Conservation (phyloP, 1,140 invertebrate species). For the Lepidurus arcticus region DNA sequence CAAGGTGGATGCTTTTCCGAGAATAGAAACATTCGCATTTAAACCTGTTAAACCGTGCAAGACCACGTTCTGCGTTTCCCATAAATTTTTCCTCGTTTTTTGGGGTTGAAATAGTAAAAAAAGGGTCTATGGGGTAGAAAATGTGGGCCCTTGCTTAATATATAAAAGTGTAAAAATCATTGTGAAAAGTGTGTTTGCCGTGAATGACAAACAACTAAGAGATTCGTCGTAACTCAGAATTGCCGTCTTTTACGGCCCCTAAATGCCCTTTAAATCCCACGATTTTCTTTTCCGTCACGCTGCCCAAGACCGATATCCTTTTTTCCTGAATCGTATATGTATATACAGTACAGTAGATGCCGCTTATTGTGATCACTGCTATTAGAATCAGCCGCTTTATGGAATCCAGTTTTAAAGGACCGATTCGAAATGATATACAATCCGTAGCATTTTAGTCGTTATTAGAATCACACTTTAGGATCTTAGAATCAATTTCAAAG, state of each 20-base stretch:
- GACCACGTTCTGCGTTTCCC: slow-evolving; percentile 17
- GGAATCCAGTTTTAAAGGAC: too few species aligned
- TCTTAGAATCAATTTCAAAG: too few species aligned
- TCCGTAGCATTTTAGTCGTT: too few species aligned
- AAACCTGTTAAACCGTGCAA: slow-evolving; percentile 16
- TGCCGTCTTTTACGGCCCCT: neutral
- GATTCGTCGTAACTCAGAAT: neutral
- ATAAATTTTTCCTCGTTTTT: slow-evolving; percentile 3
- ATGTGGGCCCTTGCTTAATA: too few species aligned
- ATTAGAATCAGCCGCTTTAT: too few species aligned
- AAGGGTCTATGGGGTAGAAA: neutral
- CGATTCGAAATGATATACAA: too few species aligned
- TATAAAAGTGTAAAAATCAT: neutral
- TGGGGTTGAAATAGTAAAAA: neutral
- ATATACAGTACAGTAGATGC: too few species aligned
- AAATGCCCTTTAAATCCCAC: slow-evolving; percentile 15
- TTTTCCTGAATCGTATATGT: neutral
- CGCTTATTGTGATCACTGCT: too few species aligned
- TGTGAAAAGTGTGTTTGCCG: slow-evolving; percentile 10
- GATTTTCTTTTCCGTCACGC: slow-evolving; percentile 2
- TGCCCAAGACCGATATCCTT: neutral
- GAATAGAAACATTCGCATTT: neutral
- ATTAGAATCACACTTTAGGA: too few species aligned
- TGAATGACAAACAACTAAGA: neutral
- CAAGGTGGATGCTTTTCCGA: neutral